Evolutionary conservation across 1,140 invertebrate species (phyloP), one percentile per base, ranked within the genome.

Genomic region (Drosophila auraria): DNA sequence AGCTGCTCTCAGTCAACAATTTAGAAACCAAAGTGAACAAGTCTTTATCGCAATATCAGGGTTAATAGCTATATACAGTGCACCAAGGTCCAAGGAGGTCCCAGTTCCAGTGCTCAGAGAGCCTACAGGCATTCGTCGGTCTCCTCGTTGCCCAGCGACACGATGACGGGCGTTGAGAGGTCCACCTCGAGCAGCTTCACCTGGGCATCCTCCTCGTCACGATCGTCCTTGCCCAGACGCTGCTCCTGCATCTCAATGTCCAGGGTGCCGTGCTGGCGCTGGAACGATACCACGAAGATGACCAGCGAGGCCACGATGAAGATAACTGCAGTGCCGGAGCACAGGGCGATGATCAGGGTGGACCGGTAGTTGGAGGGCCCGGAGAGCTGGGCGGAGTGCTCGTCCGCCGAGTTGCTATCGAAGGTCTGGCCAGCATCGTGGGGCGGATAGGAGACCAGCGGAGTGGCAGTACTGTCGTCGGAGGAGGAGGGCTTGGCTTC

Each of bases 211-310:
- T 92, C 91, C 53, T 92, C 87, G 8, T 92, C 86, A 4, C 90
- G 65, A 56, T 82, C 61, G 30, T 92, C 91, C 70, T 92, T 92
- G 25, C 91, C 91, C 54, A 87, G 59, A 0, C 87, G 82, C 45
- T 91, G 82, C 54, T 92, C 91, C 58, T 92, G 91, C 91, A 92
- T 92, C 59, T 92, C 91, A 36, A 92, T 92, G 50, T 92, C 89
- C 30, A 92, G 57, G 7, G 91, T 92, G 11, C 91, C 91, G 36
- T 80, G 87, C 23, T 92, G 91, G 0, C 83, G 76, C 63, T 92
- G 91, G 65, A 92, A 92, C 0, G 91, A 92, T 7, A 91, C 71
- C 20, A 92, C 71, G 12, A 92, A 92, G 9, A 91, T 91, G 1
- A 82, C 70, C 56, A 92, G 59, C 2, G 91, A 91, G 42, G 73